Evolutionary conservation across 2,797 vertebrate species (phyloP), one percentile per base, ranked within the genome.

Genomic region (Danio choprae): DNA sequence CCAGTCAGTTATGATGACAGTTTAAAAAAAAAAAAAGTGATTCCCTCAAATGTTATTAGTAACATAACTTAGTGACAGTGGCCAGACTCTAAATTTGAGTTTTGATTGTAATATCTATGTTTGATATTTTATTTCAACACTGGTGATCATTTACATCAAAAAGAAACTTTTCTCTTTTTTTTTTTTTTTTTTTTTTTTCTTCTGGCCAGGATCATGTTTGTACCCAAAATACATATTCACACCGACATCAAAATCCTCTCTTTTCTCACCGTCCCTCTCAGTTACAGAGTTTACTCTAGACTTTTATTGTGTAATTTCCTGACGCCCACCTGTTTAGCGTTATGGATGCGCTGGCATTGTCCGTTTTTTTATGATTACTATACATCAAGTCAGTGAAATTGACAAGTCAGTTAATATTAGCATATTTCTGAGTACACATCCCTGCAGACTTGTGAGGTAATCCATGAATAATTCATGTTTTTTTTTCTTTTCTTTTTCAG

Each of bases 331-430:
- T 71, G 58, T 62, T 79, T 55, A 62, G 41, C 22, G 20, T 64
- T 56, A 77, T 44, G 51, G 18, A 80, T 64, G 44, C 5, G 11
- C 46, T 62, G 44, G 38, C n/a, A 80, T 80, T 63, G 78, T 73
- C 50, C 20, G 5, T 68, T 63, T 67, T 40, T 77, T 68, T 20
- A 73, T 77, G 50, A 77, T 63, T 60, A 50, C 55, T 77, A 79
- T 63, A 51, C 44, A 80, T 79, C 80, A 58, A 72, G 72, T 64
- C 70, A 71, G 50, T 48, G 64, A 69, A 80, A 64, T 64, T 70
- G 75, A 81, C 64, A 70, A 76, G 76, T 69, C 58, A 65, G 29
- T 83, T 75, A 71, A 69, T 62, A 68, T 83, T 79, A 67, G 59
- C 75, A 70, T 77, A 38, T 62, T 60, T 75, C 72, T n/a, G 38